These are phyloP conservation scores for Imbricaverruca yamaguchii DNA, from an alignment of 2,888 invertebrate genomes.

Conservation along the genomic window DNA sequence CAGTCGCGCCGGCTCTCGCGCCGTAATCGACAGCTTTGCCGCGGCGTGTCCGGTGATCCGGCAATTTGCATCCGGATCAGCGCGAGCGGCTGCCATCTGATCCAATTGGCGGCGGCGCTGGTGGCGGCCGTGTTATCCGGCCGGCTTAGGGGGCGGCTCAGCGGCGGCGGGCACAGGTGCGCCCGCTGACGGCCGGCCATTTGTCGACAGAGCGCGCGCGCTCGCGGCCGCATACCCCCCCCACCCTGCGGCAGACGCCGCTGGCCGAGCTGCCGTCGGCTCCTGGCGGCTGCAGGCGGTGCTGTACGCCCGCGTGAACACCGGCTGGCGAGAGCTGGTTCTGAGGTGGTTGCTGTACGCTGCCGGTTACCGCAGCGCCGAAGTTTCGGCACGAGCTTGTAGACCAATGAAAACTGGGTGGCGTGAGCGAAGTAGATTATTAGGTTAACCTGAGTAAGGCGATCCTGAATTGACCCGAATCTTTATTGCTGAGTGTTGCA, in stretches of 20 bases:
- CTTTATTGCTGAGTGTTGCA: too few relatives aligned
- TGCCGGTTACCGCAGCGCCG: too few relatives aligned
- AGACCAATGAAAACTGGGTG: too few relatives aligned
- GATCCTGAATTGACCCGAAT: too few relatives aligned
- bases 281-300: too few relatives aligned
- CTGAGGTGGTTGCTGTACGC: too few relatives aligned
- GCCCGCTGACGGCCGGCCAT: not conserved
- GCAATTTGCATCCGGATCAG: slow-evolving; percentile 20
- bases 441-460: too few relatives aligned
- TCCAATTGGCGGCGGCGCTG: not conserved
- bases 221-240: not conserved
- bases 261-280: too few relatives aligned
- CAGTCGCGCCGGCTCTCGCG: not conserved
- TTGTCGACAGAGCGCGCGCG: not conserved
- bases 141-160: not conserved
- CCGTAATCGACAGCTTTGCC: slow-evolving; percentile 19
- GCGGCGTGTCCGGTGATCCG: not conserved
- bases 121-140: not conserved
- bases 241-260: not conserved
- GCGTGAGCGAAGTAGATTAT: too few relatives aligned
- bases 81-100: not conserved
- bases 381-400: too few relatives aligned
- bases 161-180: not conserved
- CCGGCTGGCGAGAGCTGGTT: too few relatives aligned
- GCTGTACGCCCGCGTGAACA: too few relatives aligned